Evolutionary conservation across 2,888 invertebrate species (phyloP), one percentile per base, ranked within the genome.

Genomic region (Aphidius colemani): DNA sequence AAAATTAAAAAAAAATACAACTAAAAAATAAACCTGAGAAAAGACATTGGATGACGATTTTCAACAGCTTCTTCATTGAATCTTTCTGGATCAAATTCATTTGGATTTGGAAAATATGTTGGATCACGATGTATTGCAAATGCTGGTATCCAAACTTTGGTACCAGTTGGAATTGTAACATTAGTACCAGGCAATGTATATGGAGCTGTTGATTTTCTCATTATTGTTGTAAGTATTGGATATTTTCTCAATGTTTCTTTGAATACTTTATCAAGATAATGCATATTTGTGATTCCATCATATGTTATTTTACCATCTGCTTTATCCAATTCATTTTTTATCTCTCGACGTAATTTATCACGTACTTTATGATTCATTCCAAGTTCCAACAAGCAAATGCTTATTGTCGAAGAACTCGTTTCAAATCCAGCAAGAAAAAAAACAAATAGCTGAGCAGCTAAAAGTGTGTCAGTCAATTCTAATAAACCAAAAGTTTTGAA

Each of bases 381-480:
- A 11, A 85, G 73, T 66, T 82, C 80, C 67, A 83, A 83, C 7
- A 83, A 72, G 39, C 78, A 76, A 65, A 83, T 82, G 58, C 81
- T 80, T 57, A 84, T 76, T 0, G 83, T 81, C 1, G 81, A 76
- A 0, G 84, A 82, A 0, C 84, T 84, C 0, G 84, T 84, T 69
- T 85, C 84, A 66, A 83, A 85, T 7, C 85, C 85, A 50, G 83
- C 85, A 48, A 81, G 53, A 64, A 84, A 83, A 69, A 85, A 85
- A 10, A 83, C 77, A 50, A 84, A 81, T 2, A 81, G 78, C 59
- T 84, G 83, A 1, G 84, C 82, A 3, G 80, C 76, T 10, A 83
- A 70, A 7, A 79, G 66, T 2, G 69, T 69, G 65, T 82, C 79
- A 1, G 79, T 79, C 44, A 82, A 71, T 56, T 76, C 73, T 13